Evolutionary conservation across 2,888 invertebrate genomes (phyloP), one percentile per base, ranked within the genome.

Genomic region (Athrips mouffetella): DNA sequence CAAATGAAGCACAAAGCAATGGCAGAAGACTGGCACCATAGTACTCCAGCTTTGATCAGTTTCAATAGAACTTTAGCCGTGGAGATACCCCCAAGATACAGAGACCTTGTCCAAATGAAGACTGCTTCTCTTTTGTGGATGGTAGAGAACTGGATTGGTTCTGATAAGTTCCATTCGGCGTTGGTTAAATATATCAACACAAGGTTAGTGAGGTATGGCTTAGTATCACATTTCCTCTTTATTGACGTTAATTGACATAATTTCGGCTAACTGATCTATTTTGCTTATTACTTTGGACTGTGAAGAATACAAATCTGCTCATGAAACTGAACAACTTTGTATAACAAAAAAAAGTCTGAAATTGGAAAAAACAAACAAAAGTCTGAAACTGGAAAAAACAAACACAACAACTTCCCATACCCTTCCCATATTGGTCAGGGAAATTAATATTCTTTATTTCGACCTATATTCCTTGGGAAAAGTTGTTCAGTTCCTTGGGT

Each of bases 81-180:
- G 7, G 76, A 85, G 20, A 81, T 87, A 51, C 80, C 81, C 0
- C 27, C 62, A 1, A 67, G 76, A 35, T 77, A 83, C 53, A 77
- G 71, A 25, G 69, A 77, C 6, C 55, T 88, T 54, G 80, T 87
- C 31, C 71, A 75, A 0, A 76, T 80, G 79, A 87, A 87, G 56
- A 87, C 87, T 1, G 85, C 83, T 0, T 76, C 87, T 0, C 67
- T 88, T 11, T 47, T 87, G 29, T 86, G 87, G 86, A 88, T 88
- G 88, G 58, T 88, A 7, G 86, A 87, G 51, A 84, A 86, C 47
- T 88, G 88, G 86, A 55, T 88, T 0, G 80, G 76, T 1, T 63
- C 77, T 0, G 75, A 83, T 46, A 79, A 71, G 63, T 69, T 75
- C 51, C 70, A 82, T 53, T 59, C 65, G 29, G 73, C 84, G 2